These are phyloP conservation scores for Urocynchramus pylzowi DNA, from an alignment of 2,113 vertebrate genomes.

Conservation along the genomic window DNA sequence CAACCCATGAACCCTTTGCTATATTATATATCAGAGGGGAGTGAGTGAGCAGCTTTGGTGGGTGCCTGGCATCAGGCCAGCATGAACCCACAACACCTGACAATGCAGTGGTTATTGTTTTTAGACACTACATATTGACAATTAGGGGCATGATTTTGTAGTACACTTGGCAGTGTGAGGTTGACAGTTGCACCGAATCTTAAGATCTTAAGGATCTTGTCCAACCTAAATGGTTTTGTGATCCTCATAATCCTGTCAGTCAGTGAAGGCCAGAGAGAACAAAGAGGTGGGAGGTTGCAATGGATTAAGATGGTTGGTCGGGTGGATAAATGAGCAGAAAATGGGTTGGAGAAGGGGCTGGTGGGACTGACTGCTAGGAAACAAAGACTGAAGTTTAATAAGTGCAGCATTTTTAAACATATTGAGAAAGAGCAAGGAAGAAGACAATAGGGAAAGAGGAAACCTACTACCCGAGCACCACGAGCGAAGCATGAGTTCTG, in stretches of 20 bases:
- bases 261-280: neutral
- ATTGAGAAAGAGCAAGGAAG: neutral
- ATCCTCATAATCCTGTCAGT: neutral
- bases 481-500: neutral
- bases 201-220: neutral
- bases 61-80: neutral
- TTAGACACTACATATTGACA: neutral
- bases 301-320: neutral
- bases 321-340: neutral
- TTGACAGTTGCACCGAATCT: neutral
- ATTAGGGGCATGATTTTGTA: neutral
- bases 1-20: neutral
- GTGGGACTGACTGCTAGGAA: neutral
- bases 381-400: neutral
- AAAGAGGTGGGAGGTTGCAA: neutral
- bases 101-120: neutral
- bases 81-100: fast-evolving
- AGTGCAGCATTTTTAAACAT: neutral
- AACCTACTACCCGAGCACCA: neutral
- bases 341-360: neutral
- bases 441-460: neutral
- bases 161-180: neutral
- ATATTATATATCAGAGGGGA: neutral
- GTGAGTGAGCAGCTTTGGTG: neutral
- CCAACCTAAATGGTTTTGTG: neutral